phyloP scores from a whole-genome alignment of 2,797 vertebrate species.

The Neoniphon sammara region DNA sequence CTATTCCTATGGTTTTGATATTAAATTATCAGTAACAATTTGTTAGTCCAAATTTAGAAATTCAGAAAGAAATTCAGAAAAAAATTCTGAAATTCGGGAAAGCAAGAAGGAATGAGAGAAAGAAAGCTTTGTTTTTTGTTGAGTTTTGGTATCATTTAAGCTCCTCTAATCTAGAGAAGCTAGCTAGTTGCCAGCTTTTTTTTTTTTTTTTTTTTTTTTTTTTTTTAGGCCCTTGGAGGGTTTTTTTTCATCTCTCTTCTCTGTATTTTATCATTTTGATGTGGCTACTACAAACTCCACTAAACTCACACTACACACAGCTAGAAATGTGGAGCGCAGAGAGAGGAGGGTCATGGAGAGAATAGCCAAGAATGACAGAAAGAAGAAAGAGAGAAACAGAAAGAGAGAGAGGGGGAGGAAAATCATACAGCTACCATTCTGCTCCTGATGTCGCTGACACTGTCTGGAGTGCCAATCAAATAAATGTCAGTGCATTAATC shows the following conservation, averaged over 20 bases:
- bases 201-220: slow-evolving; percentile 20
- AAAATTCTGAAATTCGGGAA: too few relatives aligned
- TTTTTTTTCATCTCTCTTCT: slow-evolving; percentile 44
- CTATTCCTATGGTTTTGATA: too few relatives aligned
- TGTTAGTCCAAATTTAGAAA: too few relatives aligned
- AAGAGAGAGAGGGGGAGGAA: background rate
- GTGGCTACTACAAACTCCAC: slow-evolving; percentile 31
- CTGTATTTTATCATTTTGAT: slow-evolving; percentile 43
- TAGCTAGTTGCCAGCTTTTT: slow-evolving; percentile 17
- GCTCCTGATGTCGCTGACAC: slow-evolving; percentile 60
- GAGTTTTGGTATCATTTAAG: background rate
- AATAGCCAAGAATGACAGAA: slow-evolving; percentile 18
- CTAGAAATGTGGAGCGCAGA: background rate
- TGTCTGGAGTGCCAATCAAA: slow-evolving; percentile 80
- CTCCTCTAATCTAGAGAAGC: background rate
- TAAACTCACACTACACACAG: slow-evolving; percentile 16
- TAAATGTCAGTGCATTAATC: slow-evolving; percentile 84
- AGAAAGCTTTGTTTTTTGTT: background rate
- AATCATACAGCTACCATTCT: slow-evolving; percentile 36
- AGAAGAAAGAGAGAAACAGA: slow-evolving; percentile 12
- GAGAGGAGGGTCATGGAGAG: background rate
- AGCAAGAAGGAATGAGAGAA: background rate
- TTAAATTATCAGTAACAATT: too few relatives aligned
- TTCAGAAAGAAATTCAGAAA: background rate
- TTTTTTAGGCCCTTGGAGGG: slow-evolving; percentile 21